phyloP scores from a whole-genome alignment of 2,888 invertebrate species.

The Minunthozetes semirufus region DNA sequence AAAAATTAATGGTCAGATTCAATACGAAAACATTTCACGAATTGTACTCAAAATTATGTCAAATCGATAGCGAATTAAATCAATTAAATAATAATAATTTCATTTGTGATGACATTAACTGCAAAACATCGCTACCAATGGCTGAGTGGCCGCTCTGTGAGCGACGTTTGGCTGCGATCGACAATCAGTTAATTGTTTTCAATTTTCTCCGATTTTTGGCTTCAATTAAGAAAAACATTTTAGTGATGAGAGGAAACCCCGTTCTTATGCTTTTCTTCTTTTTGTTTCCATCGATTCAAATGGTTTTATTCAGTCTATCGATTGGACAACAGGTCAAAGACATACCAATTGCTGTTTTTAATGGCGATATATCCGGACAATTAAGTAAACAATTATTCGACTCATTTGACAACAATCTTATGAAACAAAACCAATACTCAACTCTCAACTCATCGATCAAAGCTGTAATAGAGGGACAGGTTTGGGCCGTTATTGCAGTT shows the following conservation, averaged over 20 bases:
- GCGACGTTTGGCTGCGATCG: conserved; percentile 19
- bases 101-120: neutral
- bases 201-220: conserved; percentile 23
- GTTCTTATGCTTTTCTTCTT: conserved; percentile 30
- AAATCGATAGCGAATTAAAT: neutral
- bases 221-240: conserved; percentile 22
- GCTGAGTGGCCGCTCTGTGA: conserved; percentile 34
- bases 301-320: conserved; percentile 18
- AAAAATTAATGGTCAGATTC: conserved; percentile 13
- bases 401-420: neutral
- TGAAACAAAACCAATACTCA: neutral
- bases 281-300: conserved; percentile 32
- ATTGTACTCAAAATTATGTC: conserved; percentile 22
- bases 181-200: conserved; percentile 20
- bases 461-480: neutral
- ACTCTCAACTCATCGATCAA: neutral
- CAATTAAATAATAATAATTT: neutral
- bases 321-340: conserved; percentile 25
- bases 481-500: neutral
- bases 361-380: neutral
- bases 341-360: conserved; percentile 6
- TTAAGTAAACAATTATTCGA: neutral
- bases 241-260: conserved; percentile 19
- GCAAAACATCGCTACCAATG: conserved; percentile 7
- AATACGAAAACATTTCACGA: conserved; percentile 4